Evolutionary conservation across 2,113 vertebrate genomes (phyloP).

Genomic region (Muntiacus reevesi): DNA sequence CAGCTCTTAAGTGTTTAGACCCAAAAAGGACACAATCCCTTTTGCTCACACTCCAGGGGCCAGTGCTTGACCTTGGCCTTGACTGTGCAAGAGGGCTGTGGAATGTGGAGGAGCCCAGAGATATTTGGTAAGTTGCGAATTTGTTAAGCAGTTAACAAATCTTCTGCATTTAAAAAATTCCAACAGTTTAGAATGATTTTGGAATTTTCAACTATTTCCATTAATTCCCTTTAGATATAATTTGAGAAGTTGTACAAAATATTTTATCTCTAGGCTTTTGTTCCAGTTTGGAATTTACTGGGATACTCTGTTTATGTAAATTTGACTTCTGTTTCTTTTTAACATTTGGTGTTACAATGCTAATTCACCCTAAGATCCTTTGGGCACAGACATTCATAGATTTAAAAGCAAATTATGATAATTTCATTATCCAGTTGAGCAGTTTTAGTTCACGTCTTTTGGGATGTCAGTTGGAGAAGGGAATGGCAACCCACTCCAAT

Average conservation of each 20-base stretch:
- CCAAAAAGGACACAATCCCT: neutral
- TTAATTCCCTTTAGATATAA: neutral
- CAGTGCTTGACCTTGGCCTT: neutral
- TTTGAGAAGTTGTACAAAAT: neutral
- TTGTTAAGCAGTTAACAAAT: neutral
- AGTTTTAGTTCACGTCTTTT: neutral
- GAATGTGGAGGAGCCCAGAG: neutral
- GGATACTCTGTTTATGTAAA: neutral
- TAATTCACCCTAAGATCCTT: neutral
- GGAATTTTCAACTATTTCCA: neutral
- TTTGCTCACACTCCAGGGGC: neutral
- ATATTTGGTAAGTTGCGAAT: neutral
- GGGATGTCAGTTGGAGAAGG: neutral
- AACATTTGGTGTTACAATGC: conserved; percentile 37
- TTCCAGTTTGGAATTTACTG: neutral
- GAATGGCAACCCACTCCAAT: neutral
- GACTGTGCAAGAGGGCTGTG: neutral
- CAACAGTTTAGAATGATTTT: neutral
- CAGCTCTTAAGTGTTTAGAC: neutral
- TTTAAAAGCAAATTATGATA: neutral
- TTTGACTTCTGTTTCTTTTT: conserved; percentile 9
- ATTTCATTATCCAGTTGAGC: neutral
- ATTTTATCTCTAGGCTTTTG: neutral
- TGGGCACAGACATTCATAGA: conserved; percentile 14
- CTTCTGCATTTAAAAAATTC: neutral